A percentile compares a stretch with the other conserved stretches of the same genome.
These are phyloP conservation scores for Baccha elongata DNA, from an alignment of 2,888 invertebrate genomes.

Conservation along the genomic window DNA sequence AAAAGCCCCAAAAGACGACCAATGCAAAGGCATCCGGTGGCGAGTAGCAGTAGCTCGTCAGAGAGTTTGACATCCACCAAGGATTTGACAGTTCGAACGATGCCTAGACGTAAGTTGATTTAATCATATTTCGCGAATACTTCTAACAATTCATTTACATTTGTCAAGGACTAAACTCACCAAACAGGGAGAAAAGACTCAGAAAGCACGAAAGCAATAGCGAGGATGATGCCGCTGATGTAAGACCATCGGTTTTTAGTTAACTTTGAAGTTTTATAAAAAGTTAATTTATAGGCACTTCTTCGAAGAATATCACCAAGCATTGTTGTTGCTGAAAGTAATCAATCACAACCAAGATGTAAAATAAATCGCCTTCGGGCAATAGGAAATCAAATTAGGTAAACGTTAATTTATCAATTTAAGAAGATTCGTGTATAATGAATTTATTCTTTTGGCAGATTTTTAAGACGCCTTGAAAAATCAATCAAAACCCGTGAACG, in stretches of 20 bases:
- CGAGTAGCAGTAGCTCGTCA: constrained; percentile 85
- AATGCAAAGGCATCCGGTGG: constrained; percentile 83
- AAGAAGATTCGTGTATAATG: background rate
- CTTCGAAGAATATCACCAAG: constrained; percentile 86
- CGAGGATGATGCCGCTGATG: constrained; percentile 83
- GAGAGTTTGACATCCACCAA: constrained; percentile 84
- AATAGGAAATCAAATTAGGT: constrained; percentile 91
- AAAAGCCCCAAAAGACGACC: constrained; percentile 85
- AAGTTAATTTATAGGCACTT: constrained; percentile 83
- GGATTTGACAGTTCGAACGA: constrained; percentile 79
- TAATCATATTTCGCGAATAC: background rate
- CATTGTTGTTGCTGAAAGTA: constrained; percentile 83
- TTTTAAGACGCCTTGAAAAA: constrained; percentile 87
- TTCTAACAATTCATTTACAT: background rate
- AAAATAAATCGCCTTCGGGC: constrained; percentile 88
- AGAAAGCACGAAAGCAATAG: constrained; percentile 82
- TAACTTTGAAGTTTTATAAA: background rate
- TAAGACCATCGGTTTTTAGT: constrained; percentile 76
- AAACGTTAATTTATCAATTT: constrained; percentile 62
- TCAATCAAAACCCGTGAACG: constrained; percentile 88
- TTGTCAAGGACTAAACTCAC: constrained; percentile 76
- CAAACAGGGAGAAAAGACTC: constrained; percentile 78
- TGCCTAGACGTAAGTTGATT: constrained; percentile 76
- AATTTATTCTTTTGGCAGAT: constrained; percentile 82
- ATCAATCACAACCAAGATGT: constrained; percentile 77